Base-by-base conservation (phyloP, 2,113 vertebrate species). In the Nannobrachium achirus region DNA sequence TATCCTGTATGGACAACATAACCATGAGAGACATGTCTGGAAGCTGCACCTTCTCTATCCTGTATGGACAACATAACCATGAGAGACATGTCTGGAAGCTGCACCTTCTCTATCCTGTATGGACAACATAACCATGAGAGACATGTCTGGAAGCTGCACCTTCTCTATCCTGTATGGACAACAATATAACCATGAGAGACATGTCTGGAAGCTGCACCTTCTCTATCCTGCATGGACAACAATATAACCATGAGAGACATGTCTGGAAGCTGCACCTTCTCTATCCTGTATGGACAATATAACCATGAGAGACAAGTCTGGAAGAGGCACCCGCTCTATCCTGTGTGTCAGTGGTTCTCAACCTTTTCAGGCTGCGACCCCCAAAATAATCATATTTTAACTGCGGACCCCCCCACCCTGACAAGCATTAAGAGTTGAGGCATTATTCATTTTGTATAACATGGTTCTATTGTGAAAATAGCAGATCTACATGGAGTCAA, bases 61-160 rank as follows among this genome's bases (percentile, higher is more conserved):
- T 85, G 64, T 4, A 58, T 16, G 33, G 51, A 64, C 41, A 63
- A 33, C 40, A 20, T 8, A 19, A 7, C 6, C 19, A 41, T 33
- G 25, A 33, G 25, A 33, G 3, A n/a, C 25, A 92, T 90, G 11
- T 97, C 95, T 0, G 76, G 70, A 15, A 94, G 89, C 79, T 94
- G 91, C 42, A 96, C 87, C 9, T 86, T 82, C 3, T 71, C 76
- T 66, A 94, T 93, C 65, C 94, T 85, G 64, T 4, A 58, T 16
- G 33, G 51, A 64, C 41, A 63, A 33, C 40, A 20, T 8, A 19
- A 7, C 6, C 19, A 41, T 33, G 25, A 33, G 25, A 33, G 3
- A n/a, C 25, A 92, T 90, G 11, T 97, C 95, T 0, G 76, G 70
- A 15, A 94, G 89, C 79, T 94, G 91, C 42, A 96, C 87, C 9